These are phyloP conservation scores for Lutjanus campechanus DNA, from an alignment of 2,797 vertebrate species.

Conservation along the genomic window DNA sequence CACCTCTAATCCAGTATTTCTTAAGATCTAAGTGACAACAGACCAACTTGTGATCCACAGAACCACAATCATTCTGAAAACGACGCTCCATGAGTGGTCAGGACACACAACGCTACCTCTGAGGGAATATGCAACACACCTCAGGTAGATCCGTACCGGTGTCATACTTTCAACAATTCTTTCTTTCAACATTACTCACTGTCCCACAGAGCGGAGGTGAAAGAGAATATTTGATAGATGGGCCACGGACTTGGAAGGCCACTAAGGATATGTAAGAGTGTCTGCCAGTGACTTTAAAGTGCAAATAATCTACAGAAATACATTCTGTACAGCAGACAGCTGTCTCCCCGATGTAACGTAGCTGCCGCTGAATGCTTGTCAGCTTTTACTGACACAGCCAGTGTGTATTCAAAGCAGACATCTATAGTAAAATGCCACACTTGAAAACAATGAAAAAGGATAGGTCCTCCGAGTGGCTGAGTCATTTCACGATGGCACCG, in stretches of 20 bases:
- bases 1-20: neutral
- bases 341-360: constrained; percentile 50
- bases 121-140: constrained; percentile 24
- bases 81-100: neutral
- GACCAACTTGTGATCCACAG: neutral
- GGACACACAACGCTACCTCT: neutral
- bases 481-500: constrained; percentile 58
- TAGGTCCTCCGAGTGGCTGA: constrained; percentile 61
- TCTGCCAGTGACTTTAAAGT: constrained; percentile 61
- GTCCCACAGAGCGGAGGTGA: constrained; percentile 32
- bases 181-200: constrained; percentile 31
- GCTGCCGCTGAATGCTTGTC: constrained; percentile 59
- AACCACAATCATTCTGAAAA: neutral
- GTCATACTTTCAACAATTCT: constrained; percentile 25
- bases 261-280: constrained; percentile 56
- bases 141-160: neutral
- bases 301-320: constrained; percentile 67
- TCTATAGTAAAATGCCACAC: constrained; percentile 53
- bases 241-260: constrained; percentile 42
- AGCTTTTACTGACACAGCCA: constrained; percentile 61
- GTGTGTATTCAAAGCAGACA: constrained; percentile 52
- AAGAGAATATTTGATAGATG: constrained; percentile 59
- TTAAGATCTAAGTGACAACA: neutral
- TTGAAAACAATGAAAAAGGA: constrained; percentile 57
- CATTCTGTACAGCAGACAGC: constrained; percentile 51